Conservation (phyloP, 2,888 invertebrate species). For the Melieria picta region DNA sequence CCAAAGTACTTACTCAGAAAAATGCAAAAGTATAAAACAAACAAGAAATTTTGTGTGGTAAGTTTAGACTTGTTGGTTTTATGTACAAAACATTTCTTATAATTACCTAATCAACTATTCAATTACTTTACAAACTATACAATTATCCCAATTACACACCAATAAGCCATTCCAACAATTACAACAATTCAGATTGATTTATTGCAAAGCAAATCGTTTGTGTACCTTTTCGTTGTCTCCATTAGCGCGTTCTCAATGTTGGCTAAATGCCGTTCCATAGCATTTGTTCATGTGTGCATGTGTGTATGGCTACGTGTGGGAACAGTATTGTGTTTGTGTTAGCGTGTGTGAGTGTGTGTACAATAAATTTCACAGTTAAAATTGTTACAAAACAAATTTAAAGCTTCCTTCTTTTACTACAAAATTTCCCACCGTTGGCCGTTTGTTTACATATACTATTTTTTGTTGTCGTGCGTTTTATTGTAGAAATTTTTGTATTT, state of each 20-base stretch:
- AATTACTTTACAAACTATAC: slow-evolving; percentile 28
- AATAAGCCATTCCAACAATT: not conserved
- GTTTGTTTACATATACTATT: no score
- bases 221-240: slow-evolving; percentile 12
- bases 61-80: slow-evolving; percentile 62
- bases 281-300: not conserved
- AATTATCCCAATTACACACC: slow-evolving; percentile 12
- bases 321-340: not conserved
- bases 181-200: not conserved
- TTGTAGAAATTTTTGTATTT: no score
- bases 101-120: slow-evolving; percentile 26
- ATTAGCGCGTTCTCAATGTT: slow-evolving; percentile 9
- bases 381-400: no score
- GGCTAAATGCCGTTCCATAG: not conserved
- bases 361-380: no score
- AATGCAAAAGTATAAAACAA: slow-evolving; percentile 39
- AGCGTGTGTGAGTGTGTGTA: not conserved
- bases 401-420: no score
- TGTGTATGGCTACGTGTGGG: not conserved
- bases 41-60: slow-evolving; percentile 66
- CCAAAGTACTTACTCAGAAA: slow-evolving; percentile 36
- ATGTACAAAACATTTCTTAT: slow-evolving; percentile 35
- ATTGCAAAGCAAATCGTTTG: slow-evolving; percentile 26
- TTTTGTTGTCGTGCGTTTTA: no score
- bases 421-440: no score